Conservation (phyloP, 2,888 invertebrate species). For the Torymus tubicola region DNA sequence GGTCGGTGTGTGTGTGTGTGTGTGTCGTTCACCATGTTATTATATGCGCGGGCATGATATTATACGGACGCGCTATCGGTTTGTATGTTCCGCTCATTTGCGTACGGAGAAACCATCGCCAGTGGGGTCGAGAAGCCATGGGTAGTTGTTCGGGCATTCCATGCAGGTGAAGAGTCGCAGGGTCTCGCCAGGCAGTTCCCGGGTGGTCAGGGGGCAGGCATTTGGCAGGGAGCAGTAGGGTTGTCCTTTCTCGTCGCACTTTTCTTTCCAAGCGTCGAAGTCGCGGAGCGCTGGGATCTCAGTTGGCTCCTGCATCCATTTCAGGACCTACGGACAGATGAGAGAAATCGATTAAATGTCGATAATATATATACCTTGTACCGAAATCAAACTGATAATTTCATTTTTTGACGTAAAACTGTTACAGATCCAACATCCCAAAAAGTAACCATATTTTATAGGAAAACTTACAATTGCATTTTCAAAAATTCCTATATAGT, state of each 20-base stretch:
- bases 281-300: slow-evolving; percentile 91
- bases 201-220: slow-evolving; percentile 91
- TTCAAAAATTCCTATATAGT: no score
- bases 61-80: no score
- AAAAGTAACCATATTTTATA: no score
- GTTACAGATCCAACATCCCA: no score
- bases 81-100: slow-evolving; percentile 58
- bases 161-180: slow-evolving; percentile 95
- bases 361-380: no score
- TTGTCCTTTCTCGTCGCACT: slow-evolving; percentile 95
- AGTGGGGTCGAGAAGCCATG: slow-evolving; percentile 95
- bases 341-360: not conserved
- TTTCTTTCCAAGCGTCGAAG: slow-evolving; percentile 97
- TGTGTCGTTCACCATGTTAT: no score
- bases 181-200: slow-evolving; percentile 94
- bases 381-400: no score
- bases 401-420: no score
- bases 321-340: slow-evolving; percentile 83
- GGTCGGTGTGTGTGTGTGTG: no score
- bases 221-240: slow-evolving; percentile 95
- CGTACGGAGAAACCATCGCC: slow-evolving; percentile 94
- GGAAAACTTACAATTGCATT: no score
- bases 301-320: slow-evolving; percentile 97
- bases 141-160: slow-evolving; percentile 97
- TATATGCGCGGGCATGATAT: no score